Base-by-base conservation (phyloP, 2,888 invertebrate genomes). In the Temnothorax ravouxi region DNA sequence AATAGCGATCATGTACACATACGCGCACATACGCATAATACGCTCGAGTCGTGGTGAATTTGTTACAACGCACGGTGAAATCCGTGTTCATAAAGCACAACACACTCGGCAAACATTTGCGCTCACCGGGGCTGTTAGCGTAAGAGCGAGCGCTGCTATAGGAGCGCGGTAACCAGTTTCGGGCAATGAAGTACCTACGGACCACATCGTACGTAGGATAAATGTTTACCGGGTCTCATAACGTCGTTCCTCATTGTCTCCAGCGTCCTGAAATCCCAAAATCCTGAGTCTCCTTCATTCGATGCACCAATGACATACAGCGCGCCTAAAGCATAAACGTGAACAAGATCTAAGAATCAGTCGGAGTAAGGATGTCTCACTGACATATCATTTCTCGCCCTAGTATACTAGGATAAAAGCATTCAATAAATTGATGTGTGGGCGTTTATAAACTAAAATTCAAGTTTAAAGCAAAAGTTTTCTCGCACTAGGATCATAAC, bases 31-130 rank as follows among this genome's bases (percentile, higher is more conserved):
- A 50, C 29, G 67, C 41, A 21, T n/a, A 29, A 38, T 50, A 34
- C 34, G 18, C 25, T 41, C 41, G 41, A 56, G 38, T 54, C 21
- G 21, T 21, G 21, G 29, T 21, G 61, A 84, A 50, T 83, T 50
- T 77, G 67, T 79, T 50, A 83, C 66, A 74, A 64, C 50, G 41
- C 15, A 41, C 47, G 62, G 41, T 13, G 82, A 77, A 66, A 74
- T 84, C 76, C 61, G 61, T 83, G 85, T 72, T 85, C 80, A 85
- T 86, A 86, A 85, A 80, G 85, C 75, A 83, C 85, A 85, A 85
- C 76, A 80, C 83, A 83, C 77, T 75, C 83, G 66, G 52, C 80
- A 86, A 86, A 86, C 86, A 86, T 86, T 86, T 86, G 80, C 83
- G 66, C 50, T 75, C 52, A 34, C 67, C 41, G 52, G 50, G 38